Evolutionary conservation across 2,888 invertebrate genomes (phyloP), one percentile per base, ranked within the genome.

Genomic region (Fragum fragum): DNA sequence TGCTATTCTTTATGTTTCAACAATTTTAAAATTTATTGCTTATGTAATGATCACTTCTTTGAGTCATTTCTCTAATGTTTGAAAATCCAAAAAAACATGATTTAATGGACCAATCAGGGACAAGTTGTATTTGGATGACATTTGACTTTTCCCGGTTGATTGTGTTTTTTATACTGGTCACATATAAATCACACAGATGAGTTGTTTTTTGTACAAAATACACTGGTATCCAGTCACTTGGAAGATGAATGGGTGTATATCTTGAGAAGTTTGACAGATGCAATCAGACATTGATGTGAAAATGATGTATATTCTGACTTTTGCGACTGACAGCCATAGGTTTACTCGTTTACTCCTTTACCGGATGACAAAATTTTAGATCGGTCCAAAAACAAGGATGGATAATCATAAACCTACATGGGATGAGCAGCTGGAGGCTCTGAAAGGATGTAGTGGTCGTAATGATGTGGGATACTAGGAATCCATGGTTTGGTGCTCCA

Each of bases 121-220:
- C 53, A 23, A 42, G 28, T 68, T 68, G 52, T 47, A 69, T 73
- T 76, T 63, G 70, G 42, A 72, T 71, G 81, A 74, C 81, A 61
- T 78, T 71, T 81, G 81, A 75, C 81, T 81, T 81, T 78, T 81
- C 81, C 76, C 75, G 53, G 77, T 81, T 71, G 73, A 70, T 70
- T 63, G 42, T 52, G 39, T 32, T 36, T 32, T 36, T n/a, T 26
- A 66, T 39, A 66, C 42, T 42, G 66, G n/a, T 66, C 42, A 6
- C 66, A 42, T 26, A 66, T 42, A 66, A 42, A 66, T 42, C 39
- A 42, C 39, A 66, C 66, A 39, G 23, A 61, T 21, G 9, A 36
- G 21, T 21, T 16, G n/a, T 66, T 63, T 63, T 63, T 63, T 63
- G 1, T 6, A 42, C 42, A 42, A 66, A 66, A 61, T 42, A 66